These are phyloP conservation scores for Trematomus bernacchii DNA, from an alignment of 2,797 vertebrate species.

Conservation along the genomic window DNA sequence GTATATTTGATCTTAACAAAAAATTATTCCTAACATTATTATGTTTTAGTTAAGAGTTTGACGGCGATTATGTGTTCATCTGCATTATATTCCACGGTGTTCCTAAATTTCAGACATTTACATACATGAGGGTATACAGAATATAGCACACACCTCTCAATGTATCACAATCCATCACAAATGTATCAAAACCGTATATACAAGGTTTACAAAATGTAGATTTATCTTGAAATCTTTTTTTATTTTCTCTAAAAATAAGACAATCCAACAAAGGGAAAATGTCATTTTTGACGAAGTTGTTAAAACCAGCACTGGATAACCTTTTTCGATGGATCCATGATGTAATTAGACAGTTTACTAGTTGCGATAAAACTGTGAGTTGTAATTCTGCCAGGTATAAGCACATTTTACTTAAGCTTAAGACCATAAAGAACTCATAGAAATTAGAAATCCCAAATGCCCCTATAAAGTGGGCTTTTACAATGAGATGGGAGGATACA, in stretches of 20 bases:
- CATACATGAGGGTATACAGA: neutral
- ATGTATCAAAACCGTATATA: no score
- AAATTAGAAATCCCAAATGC: neutral
- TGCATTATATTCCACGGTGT: constrained; percentile 5
- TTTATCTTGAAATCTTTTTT: no score
- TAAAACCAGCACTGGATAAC: neutral
- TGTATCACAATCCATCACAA: no score
- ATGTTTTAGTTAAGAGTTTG: neutral
- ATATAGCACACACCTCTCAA: neutral
- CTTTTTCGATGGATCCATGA: neutral
- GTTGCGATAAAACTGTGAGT: neutral
- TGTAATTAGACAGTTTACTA: neutral
- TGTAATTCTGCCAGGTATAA: neutral
- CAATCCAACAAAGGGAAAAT: no score
- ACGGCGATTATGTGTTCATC: neutral
- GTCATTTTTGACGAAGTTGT: no score
- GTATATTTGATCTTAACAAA: neutral
- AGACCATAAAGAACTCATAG: neutral
- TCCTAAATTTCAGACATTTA: neutral
- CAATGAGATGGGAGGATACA: neutral
- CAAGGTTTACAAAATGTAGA: neutral
- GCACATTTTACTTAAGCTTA: neutral
- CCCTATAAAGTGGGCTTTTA: neutral
- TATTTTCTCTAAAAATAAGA: no score
- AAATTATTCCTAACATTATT: no score